Percentiles rank a stretch among this genome's conserved stretches.
Conservation (phyloP, 2,113 vertebrate species). For the Mesembrinibis cayennensis region DNA sequence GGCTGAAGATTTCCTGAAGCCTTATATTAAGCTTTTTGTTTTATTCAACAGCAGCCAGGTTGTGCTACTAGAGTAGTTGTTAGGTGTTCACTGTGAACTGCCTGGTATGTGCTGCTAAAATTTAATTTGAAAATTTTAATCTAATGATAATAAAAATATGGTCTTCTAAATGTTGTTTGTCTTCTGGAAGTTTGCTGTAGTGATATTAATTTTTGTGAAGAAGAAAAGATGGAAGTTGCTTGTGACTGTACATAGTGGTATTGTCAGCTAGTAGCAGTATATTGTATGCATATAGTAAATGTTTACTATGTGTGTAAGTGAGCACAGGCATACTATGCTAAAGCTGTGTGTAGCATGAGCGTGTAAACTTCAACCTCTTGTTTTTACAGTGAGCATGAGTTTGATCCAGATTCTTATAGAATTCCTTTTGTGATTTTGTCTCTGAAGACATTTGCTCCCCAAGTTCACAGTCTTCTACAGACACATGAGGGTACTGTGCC, state of each 20-base stretch:
- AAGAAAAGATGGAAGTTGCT: neutral
- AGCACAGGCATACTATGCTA: neutral
- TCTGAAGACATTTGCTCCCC: conserved; percentile 88
- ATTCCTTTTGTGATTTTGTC: conserved; percentile 91
- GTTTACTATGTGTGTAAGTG: neutral
- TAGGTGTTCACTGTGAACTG: neutral
- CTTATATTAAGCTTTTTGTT: neutral
- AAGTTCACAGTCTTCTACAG: conserved; percentile 92
- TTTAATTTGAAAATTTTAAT: neutral
- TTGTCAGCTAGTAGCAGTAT: neutral
- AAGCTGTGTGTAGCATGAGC: neutral
- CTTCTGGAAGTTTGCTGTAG: neutral
- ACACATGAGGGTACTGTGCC: conserved; percentile 94
- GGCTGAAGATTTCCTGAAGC: neutral
- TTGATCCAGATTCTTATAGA: conserved; percentile 93
- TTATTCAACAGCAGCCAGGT: neutral
- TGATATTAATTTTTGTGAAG: neutral
- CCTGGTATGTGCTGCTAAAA: neutral
- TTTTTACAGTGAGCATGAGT: conserved; percentile 87
- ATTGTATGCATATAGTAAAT: accelerated
- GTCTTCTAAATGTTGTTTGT: neutral
- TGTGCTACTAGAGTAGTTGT: neutral
- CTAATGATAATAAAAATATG: neutral
- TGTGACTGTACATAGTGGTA: neutral
- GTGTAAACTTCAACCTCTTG: neutral